Base-by-base conservation (phyloP, 2,797 vertebrate genomes). In the Lepus townsendii region DNA sequence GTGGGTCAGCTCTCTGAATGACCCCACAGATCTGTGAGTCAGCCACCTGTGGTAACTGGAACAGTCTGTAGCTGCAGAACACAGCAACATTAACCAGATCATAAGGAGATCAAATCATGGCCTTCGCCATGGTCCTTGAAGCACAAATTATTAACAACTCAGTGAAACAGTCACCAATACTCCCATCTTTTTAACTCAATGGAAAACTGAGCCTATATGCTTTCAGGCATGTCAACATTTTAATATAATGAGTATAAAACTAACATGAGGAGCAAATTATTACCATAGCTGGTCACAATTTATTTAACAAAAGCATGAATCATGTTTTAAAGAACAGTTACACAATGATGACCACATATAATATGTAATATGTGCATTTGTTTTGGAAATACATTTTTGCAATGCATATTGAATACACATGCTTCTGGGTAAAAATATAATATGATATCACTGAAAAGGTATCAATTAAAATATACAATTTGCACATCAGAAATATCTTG, bases 61-160 rank as follows among this genome's bases (percentile, higher is more conserved):
- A 66, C 13, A 79, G 54, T 47, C 5, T 73, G 65, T 27, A 93
- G 47, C 71, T 83, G 6, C 3, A 80, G 57, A 83, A 50, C 0
- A n/a, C 60, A 79, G 30, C 20, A 65, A 86, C 93, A 90, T 42
- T 52, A 93, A 83, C 10, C 20, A 93, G 69, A 50, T 13, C 65
- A 60, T 63, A 27, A 92, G 47, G 47, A 88, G 32, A 90, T 62
- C 27, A 92, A 85, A 92, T 20, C 19, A 19, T 52, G 1, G 14
- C 3, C 42, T 83, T 86, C 54, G 16, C 19, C 72, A 17, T 32
- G 13, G 35, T 88, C 72, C 30, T 83, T 38, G 27, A 96, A 90
- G 9, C n/a, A 86, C 22, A 92, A 90, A 90, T 91, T 72, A 88
- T 77, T 91, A 91, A 82, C 47, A 84, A 66, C 9, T 65, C 57